Evolutionary conservation across 2,113 vertebrate species (phyloP), one percentile per base, ranked within the genome.

Genomic region (Oryzias javanicus): DNA sequence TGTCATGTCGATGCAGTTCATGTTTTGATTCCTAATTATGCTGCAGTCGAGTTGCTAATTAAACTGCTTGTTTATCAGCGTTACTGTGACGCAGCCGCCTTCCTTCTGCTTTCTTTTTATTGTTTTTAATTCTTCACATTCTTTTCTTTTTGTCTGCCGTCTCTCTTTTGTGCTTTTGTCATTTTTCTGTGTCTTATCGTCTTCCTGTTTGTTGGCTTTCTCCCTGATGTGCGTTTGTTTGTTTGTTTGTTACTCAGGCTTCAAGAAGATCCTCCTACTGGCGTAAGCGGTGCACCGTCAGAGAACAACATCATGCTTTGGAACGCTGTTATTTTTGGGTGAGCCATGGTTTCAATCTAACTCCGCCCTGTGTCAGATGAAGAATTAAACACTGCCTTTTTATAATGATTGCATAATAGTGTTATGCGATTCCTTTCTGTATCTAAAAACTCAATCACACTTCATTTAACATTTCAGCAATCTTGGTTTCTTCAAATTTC

Each of bases 281-380:
- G 97, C 76, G 97, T 99, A 82, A 99, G 97, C 72, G 97, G 97
- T 29, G 97, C 97, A 40, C 97, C 97, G 4, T 98, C 97, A 67
- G 97, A 99, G 88, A 99, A 98, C 88, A 99, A 99, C 74, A 99
- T 99, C 82, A 98, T 99, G 97, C 93, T 97, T 49, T 99, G 97
- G 97, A 99, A 99, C 84, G 97, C 97, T 72, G 97, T 99, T 90
- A 98, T 99, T 93, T 99, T 99, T 93, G 97, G 96, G 97, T 99
- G 89, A 94, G 95, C 88, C 80, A 64, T 72, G 49, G 58, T 76
- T 64, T 70, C 57, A 66, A 81, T 72, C 58, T 49, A 53, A 20
- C 78, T 63, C 64, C 49, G 6, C 72, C 79, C 63, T 35, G 35
- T 10, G 12, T 35, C 10, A 35, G 35, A 35, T 35, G 35, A 35